phyloP scores from a whole-genome alignment of 2,888 invertebrate genomes.

The Sinohyriopsis cumingii region DNA sequence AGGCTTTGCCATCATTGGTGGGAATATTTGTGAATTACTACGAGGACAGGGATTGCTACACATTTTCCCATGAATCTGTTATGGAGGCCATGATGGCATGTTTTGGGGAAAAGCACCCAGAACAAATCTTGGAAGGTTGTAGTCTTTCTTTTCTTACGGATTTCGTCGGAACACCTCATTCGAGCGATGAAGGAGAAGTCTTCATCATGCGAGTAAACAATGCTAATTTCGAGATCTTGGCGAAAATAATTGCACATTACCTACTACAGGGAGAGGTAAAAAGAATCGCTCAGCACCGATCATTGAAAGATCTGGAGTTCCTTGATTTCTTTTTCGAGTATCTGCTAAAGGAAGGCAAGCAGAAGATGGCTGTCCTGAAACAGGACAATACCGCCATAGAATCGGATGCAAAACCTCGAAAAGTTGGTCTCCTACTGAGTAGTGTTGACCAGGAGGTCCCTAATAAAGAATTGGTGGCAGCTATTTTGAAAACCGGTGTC shows the following conservation, averaged over 20 bases:
- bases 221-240: conserved; percentile 23
- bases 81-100: conserved; percentile 40
- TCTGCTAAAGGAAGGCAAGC: conserved; percentile 16
- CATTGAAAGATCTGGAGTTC: conserved; percentile 29
- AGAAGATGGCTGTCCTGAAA: conserved; percentile 16
- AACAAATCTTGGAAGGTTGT: conserved; percentile 40
- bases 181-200: conserved; percentile 23
- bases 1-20: conserved; percentile 19
- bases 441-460: conserved; percentile 37
- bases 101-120: conserved; percentile 37
- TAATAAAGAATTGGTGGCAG: conserved; percentile 24
- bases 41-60: conserved; percentile 32
- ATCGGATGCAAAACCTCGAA: conserved; percentile 2
- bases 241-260: conserved; percentile 30
- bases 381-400: conserved; percentile 18
- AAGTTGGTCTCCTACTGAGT: conserved; percentile 25
- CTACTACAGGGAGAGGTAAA: conserved; percentile 28
- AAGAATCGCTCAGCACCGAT: conserved; percentile 28
- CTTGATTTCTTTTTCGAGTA: conserved; percentile 32
- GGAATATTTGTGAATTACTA: conserved; percentile 25
- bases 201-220: conserved; percentile 37
- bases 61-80: conserved; percentile 36
- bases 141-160: conserved; percentile 32
- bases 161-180: conserved; percentile 28
- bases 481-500: conserved; percentile 30